phyloP scores from a whole-genome alignment of 2,797 vertebrate species.

The Sitta carolinensis region DNA sequence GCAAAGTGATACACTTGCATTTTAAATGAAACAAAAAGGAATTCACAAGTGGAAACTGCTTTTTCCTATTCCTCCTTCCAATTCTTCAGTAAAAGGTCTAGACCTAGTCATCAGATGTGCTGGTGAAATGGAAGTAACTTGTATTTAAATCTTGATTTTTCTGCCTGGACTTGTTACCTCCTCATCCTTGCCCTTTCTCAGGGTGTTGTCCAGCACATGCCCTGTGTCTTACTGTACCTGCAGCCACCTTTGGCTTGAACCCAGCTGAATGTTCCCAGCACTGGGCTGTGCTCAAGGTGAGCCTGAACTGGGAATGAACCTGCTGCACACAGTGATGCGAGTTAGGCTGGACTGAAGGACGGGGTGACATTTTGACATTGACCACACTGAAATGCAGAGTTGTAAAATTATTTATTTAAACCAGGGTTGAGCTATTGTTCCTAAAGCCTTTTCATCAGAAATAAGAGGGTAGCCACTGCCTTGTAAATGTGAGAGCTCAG shows the following conservation, averaged over 20 bases:
- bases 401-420: not conserved
- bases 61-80: not conserved
- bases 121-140: not conserved
- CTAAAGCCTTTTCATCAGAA: not conserved
- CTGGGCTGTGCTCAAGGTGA: not conserved
- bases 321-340: not conserved
- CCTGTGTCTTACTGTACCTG: not conserved
- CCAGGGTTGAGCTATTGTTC: not conserved
- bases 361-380: not conserved
- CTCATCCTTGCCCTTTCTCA: not conserved
- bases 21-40: not conserved
- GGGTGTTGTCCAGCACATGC: not conserved
- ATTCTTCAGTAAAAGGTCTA: not conserved
- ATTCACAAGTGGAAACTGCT: not conserved
- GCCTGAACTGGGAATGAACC: not conserved
- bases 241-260: not conserved
- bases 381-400: not conserved
- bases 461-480: accelerated
- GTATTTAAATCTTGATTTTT: not conserved
- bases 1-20: not conserved
- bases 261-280: not conserved
- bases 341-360: not conserved
- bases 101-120: not conserved
- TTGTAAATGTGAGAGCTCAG: not conserved
- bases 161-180: not conserved